These are phyloP conservation scores for Arrhopalites spinosus DNA, from an alignment of 2,888 invertebrate genomes.

Conservation along the genomic window DNA sequence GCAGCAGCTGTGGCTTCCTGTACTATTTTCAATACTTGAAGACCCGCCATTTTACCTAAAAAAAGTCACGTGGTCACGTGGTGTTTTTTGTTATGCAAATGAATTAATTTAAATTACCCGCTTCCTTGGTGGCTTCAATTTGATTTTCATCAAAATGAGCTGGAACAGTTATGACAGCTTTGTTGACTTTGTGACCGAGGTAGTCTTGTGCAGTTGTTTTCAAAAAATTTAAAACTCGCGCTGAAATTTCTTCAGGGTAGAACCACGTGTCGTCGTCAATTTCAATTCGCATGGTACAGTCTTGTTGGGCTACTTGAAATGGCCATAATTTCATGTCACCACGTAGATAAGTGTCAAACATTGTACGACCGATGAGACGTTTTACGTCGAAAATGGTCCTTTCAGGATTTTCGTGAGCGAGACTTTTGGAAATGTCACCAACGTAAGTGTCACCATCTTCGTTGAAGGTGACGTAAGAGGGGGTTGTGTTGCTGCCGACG, in stretches of 20 bases:
- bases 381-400: conserved; percentile 83
- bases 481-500: conserved; percentile 20
- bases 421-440: conserved; percentile 63
- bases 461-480: conserved; percentile 38
- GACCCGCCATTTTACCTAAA: conserved; percentile 5
- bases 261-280: conserved; percentile 56
- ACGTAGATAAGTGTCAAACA: conserved; percentile 77
- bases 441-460: not conserved
- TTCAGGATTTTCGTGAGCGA: conserved; percentile 67
- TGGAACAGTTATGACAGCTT: conserved; percentile 37
- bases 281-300: too few species aligned
- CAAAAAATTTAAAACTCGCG: conserved; percentile 12
- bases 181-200: not conserved
- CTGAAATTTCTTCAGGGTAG: conserved; percentile 37
- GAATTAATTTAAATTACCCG: too few species aligned
- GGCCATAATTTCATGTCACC: conserved; percentile 84
- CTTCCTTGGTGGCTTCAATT: not conserved
- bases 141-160: conserved; percentile 31
- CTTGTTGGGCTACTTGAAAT: conserved; percentile 76
- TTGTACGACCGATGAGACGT: conserved; percentile 80
- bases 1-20: conserved; percentile 36
- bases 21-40: conserved; percentile 20
- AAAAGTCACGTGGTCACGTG: too few species aligned
- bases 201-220: conserved; percentile 25
- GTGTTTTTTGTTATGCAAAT: too few species aligned